Conservation (phyloP, 2,888 invertebrate species). For the Glyphotaelius pellucidus region DNA sequence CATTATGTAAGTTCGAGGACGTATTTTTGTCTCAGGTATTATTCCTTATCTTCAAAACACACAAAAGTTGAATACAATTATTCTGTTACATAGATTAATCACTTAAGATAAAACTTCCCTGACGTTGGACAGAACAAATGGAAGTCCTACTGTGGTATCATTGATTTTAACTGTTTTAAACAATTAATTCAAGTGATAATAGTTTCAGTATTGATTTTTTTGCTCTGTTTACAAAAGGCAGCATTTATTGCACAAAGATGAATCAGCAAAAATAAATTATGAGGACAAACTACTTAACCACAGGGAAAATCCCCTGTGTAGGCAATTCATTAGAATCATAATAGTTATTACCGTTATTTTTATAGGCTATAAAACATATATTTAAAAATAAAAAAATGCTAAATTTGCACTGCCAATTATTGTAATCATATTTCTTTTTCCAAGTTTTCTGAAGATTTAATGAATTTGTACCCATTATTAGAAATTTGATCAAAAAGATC, state of each 20-base stretch:
- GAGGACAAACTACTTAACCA: background rate
- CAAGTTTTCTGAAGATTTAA: background rate
- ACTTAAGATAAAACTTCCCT: conserved; percentile 38
- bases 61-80: conserved; percentile 23
- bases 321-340: background rate
- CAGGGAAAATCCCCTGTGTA: background rate
- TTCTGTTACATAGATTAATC: conserved; percentile 26
- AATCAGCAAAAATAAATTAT: conserved; percentile 2
- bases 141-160: background rate
- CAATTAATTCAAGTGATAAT: background rate
- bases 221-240: background rate
- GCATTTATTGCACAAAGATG: background rate
- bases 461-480: background rate
- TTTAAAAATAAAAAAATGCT: too few relatives aligned
- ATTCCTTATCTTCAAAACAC: conserved; percentile 49
- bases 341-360: background rate
- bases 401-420: too few relatives aligned
- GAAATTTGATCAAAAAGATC: background rate
- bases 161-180: background rate
- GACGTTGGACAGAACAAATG: conserved; percentile 11
- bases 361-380: background rate
- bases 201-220: background rate
- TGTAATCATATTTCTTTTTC: background rate
- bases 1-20: conserved; percentile 47
- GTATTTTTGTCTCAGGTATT: conserved; percentile 11